A percentile compares a stretch with the other conserved stretches of the same genome.
Conservation (phyloP, 2,888 invertebrate species). For the Eupithecia abbreviata region DNA sequence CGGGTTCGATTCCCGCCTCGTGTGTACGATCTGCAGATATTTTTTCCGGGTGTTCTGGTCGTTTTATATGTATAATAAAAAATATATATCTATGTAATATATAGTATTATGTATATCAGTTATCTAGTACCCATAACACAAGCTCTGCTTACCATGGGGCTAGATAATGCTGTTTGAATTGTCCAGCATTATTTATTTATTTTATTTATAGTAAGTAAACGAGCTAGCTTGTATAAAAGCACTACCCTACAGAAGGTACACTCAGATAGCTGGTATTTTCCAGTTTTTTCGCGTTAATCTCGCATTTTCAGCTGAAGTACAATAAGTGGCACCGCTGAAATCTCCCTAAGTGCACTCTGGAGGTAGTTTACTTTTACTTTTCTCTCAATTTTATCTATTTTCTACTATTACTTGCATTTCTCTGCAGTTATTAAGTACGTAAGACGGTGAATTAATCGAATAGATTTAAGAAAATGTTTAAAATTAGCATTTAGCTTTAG, state of each 20-base stretch:
- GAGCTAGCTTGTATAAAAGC: not conserved
- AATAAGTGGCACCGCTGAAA: constrained; percentile 16
- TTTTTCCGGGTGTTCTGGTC: no score
- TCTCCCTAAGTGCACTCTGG: constrained; percentile 22
- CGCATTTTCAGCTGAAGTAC: constrained; percentile 13
- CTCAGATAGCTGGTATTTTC: not conserved
- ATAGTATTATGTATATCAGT: no score
- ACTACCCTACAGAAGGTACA: not conserved
- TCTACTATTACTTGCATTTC: not conserved
- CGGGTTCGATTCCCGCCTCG: no score
- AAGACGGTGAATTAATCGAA: not conserved
- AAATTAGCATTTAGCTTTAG: no score
- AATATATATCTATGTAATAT: no score
- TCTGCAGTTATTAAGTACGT: not conserved
- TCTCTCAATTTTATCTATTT: constrained; percentile 25
- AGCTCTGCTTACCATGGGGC: no score
- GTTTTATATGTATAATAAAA: no score
- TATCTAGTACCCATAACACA: no score
- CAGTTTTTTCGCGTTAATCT: constrained; percentile 9
- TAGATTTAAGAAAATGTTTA: no score
- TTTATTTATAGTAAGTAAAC: not conserved
- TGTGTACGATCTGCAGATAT: no score
- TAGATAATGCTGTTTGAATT: no score
- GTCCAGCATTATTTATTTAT: no score
- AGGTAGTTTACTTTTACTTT: not conserved